Base-by-base conservation (phyloP, 2,113 vertebrate species). In the Equus przewalskii region DNA sequence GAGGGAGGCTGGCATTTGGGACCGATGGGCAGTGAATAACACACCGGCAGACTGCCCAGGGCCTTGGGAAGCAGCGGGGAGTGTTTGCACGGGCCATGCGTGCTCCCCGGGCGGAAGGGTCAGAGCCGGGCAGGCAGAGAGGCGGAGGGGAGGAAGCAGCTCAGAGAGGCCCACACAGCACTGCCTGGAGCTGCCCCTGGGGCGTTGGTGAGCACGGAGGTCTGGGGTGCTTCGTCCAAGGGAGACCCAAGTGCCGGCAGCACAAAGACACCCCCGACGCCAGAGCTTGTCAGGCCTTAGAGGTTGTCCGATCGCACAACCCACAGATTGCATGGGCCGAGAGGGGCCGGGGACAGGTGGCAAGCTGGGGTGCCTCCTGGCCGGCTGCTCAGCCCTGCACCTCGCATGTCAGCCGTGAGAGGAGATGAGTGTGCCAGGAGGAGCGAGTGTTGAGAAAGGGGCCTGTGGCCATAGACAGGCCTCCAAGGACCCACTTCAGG, bases 221-320 rank as follows among this genome's bases (percentile, higher is more conserved):
- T 22, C 51, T 22, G 14, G 10, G 19, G 18, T 51, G 11, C 62
- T 89, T 64, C 4, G 13, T 36, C 56, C 44, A 0, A 30, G 30
- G 82, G 15, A 44, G 19, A 16, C 11, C 46, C 33, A n/a, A 73
- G 79, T 19, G 1, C 54, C 13, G 30, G 60, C 22, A 83, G 5
- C 24, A 33, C 46, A 91, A 19, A 70, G 72, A 62, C 22, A 36
- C 80, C 36, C 22, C 2, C 15, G 13, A 60, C 41, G 80, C 51
- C 41, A 7, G 22, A 0, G 0, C 41, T 62, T 24, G 6, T 24
- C 0, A 6, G 75, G 33, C 51, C 36, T 69, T 76, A 22, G 81
- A 72, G 51, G 65, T 51, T 15, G 3, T 86, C 82, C 21, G 5
- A n/a, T 79, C 4, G 1, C 2, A 5, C 14, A 19, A 44, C 33